phyloP scores from a whole-genome alignment of 2,113 vertebrate genomes.

The Rhinoderma darwinii region DNA sequence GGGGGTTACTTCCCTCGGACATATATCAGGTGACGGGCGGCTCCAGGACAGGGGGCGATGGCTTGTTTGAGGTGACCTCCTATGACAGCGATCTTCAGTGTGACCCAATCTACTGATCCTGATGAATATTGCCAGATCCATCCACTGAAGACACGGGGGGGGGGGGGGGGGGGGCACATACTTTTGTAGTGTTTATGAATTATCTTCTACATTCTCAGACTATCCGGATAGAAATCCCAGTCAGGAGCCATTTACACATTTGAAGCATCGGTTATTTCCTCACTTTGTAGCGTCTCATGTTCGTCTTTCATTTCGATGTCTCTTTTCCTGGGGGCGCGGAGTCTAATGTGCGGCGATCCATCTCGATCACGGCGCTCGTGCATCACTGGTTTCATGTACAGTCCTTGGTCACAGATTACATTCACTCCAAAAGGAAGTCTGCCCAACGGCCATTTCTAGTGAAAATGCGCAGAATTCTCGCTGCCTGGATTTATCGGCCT shows the following conservation, averaged over 20 bases:
- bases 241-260: neutral
- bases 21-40: too few species aligned
- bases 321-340: slow-evolving; percentile 60
- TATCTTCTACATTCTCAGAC: too few species aligned
- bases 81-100: too few species aligned
- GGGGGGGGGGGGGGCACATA: neutral
- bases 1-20: too few species aligned
- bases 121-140: too few species aligned
- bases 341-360: slow-evolving; percentile 34
- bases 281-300: slow-evolving; percentile 58
- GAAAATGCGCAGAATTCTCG: slow-evolving; percentile 4
- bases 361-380: slow-evolving; percentile 35
- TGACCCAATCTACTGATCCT: too few species aligned
- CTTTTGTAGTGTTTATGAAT: neutral
- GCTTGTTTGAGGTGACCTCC: too few species aligned
- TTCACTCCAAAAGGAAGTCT: slow-evolving; percentile 19
- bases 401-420: slow-evolving; percentile 38
- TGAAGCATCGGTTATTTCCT: neutral
- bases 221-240: too few species aligned
- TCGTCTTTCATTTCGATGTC: slow-evolving; percentile 63
- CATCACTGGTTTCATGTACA: slow-evolving; percentile 49
- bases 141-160: too few species aligned
- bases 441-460: neutral
- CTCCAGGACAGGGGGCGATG: too few species aligned
- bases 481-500: slow-evolving; percentile 17